A percentile compares a stretch with the other conserved stretches of the same genome.
phyloP scores from a whole-genome alignment of 2,797 vertebrate species.

The Tarsius wallacei region DNA sequence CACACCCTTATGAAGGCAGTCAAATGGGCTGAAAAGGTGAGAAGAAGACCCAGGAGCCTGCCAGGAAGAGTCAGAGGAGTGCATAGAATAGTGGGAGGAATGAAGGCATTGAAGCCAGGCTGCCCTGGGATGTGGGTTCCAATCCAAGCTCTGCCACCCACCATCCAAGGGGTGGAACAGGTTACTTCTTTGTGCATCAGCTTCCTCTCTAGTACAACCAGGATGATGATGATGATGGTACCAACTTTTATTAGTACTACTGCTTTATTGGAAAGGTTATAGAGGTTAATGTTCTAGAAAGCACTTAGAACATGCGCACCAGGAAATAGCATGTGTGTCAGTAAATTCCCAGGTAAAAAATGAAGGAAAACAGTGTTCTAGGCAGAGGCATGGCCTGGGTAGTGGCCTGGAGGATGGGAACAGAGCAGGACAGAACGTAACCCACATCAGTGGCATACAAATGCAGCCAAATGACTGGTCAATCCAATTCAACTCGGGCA shows the following conservation, averaged over 20 bases:
- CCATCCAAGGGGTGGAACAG: accelerated
- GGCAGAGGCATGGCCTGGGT: background rate
- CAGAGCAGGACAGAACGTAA: accelerated
- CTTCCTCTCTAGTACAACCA: background rate
- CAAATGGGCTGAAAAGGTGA: background rate
- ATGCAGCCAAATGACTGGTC: background rate
- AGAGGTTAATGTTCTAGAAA: conserved; percentile 21
- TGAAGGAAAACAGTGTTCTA: accelerated
- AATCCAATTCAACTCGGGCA: background rate
- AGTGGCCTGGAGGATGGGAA: accelerated
- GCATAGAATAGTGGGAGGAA: accelerated
- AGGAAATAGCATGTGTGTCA: background rate
- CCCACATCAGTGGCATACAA: accelerated
- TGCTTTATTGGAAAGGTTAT: background rate
- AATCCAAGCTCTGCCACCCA: background rate
- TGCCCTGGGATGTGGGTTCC: background rate
- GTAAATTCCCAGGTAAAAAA: background rate
- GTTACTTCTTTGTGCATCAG: background rate
- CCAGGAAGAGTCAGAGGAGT: background rate
- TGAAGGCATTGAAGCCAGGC: accelerated
- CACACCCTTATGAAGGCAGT: background rate
- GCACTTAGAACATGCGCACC: background rate
- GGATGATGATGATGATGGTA: background rate
- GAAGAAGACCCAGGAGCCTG: background rate
- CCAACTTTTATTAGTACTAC: too few relatives aligned